Evolutionary conservation across 2,113 vertebrate genomes (phyloP).

Genomic region (Hippocampus guttulatus): DNA sequence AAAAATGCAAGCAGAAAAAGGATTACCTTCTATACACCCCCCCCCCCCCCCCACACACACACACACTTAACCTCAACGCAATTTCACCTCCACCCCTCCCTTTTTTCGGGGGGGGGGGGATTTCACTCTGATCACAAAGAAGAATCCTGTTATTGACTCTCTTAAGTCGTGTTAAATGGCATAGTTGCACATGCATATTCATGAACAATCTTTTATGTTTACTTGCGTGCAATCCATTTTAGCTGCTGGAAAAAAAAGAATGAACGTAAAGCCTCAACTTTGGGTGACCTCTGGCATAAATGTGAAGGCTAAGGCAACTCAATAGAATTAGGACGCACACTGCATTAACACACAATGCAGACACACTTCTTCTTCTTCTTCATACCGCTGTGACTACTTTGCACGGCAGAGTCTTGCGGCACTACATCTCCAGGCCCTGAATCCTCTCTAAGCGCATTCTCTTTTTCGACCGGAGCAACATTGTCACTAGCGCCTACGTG

Average conservation of each 20-base stretch:
- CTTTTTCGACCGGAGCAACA: conserved; percentile 10
- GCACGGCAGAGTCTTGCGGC: conserved; percentile 22
- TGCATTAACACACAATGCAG: conserved; percentile 61
- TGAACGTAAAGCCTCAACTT: conserved; percentile 8
- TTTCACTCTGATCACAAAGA: background rate
- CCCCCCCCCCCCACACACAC: background rate
- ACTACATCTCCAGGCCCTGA: conserved; percentile 14
- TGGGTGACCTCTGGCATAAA: conserved; percentile 20
- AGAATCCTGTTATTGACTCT: background rate
- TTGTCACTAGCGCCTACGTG: background rate
- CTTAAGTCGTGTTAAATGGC: background rate
- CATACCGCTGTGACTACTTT: conserved; percentile 17
- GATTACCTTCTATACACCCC: background rate
- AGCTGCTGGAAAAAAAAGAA: background rate
- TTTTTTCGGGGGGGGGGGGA: background rate
- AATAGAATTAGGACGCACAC: conserved; percentile 16
- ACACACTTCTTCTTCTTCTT: conserved; percentile 68
- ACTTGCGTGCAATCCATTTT: background rate
- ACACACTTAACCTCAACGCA: background rate
- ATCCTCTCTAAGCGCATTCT: conserved; percentile 6
- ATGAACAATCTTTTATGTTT: conserved; percentile 7
- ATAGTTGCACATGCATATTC: conserved; percentile 12
- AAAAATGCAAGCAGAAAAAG: conserved; percentile 1
- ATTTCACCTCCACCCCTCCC: background rate
- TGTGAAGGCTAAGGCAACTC: conserved; percentile 24